Percentiles rank a stretch among this genome's conserved stretches.
These are phyloP conservation scores for Caenorhabditis wallacei DNA, from an alignment of 2,888 invertebrate species.

Conservation along the genomic window DNA sequence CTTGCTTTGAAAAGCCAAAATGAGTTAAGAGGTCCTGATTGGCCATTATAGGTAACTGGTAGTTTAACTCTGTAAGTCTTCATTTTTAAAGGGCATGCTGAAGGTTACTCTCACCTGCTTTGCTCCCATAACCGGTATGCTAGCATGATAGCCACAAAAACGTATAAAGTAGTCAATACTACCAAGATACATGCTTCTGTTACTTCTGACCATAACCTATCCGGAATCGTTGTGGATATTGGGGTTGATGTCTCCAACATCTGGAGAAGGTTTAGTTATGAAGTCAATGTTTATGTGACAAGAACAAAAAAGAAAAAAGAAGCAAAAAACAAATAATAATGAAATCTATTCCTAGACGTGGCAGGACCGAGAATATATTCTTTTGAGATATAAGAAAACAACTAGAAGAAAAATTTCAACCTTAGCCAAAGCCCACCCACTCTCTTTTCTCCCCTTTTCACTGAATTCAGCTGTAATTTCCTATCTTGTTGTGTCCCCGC, in stretches of 20 bases:
- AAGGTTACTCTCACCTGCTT: constrained; percentile 4
- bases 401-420: constrained; percentile 1
- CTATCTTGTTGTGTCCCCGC: constrained; percentile 14
- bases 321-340: neutral
- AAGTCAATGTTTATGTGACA: constrained; percentile 1
- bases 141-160: constrained; percentile 17
- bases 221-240: constrained; percentile 36
- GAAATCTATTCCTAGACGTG: neutral
- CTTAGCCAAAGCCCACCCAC: constrained; percentile 2
- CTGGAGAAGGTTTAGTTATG: neutral
- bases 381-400: constrained; percentile 7
- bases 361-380: neutral
- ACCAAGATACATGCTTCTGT: constrained; percentile 33
- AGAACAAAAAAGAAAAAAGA: neutral
- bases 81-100: neutral
- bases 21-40: constrained; percentile 33
- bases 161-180: constrained; percentile 12
- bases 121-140: constrained; percentile 20
- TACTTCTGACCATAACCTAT: constrained; percentile 41
- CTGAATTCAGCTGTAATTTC: constrained; percentile 44
- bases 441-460: constrained; percentile 15
- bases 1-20: constrained; percentile 75
- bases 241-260: constrained; percentile 44
- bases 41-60: constrained; percentile 31
- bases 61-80: constrained; percentile 27